Evolutionary conservation across 2,797 vertebrate genomes (phyloP), one percentile per base, ranked within the genome.

Genomic region (Echiichthys vipera): DNA sequence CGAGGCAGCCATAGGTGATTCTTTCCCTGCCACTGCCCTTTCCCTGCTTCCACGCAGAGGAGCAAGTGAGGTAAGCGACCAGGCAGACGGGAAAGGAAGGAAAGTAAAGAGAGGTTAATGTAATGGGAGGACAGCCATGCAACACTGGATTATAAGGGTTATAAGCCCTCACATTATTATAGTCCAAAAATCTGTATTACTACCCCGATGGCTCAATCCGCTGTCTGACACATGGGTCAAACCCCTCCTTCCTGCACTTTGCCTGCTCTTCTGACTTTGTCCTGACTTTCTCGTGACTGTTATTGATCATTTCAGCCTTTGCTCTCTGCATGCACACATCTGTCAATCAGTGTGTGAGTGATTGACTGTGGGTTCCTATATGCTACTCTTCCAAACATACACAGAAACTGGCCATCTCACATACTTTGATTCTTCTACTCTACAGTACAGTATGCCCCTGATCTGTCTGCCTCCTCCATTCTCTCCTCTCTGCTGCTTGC

Each of bases 1-100:
- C 27, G 58, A 81, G 65, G 71, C 72, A 82, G 89, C 85, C 90
- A 91, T 88, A 91, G 89, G 89, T 92, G 87, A 92, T 90, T 92
- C 81, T 86, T 91, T 93, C 83, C 86, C 81, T 69, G 77, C 85
- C 81, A 85, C 85, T 91, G 88, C 88, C 84, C 91, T 90, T 90
- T 90, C 71, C 84, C 76, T 58, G 70, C 57, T 81, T 84, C 77
- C 89, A 90, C 59, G 79, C 83, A 74, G 84, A 86, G 74, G 67
- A 81, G 73, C 66, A 67, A 64, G 69, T 29, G 58, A 83, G 83
- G 77, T 78, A 66, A 50, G 69, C 40, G 25, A 42, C 43, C 47
- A 75, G 69, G 59, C 77, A 78, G 43, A 77, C 47, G 56, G 56
- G 24, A 79, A 71, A 64, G 43, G 54, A 75, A 68, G 58, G 55